Evolutionary conservation across 2,113 vertebrate genomes (phyloP), one percentile per base, ranked within the genome.

Genomic region (Saimiri boliviensis): DNA sequence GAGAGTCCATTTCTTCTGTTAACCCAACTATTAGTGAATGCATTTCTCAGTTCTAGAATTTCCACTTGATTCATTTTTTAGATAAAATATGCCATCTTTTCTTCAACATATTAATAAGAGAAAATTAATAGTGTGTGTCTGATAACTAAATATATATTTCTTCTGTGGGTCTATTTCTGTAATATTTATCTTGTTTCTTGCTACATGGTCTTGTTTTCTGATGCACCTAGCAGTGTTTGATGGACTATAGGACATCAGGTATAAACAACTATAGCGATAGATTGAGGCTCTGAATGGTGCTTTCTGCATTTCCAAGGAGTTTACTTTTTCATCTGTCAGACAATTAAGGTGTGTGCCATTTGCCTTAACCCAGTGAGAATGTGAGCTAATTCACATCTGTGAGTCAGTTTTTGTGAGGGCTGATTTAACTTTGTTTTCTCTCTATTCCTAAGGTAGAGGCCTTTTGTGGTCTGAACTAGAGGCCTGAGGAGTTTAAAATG

Each of bases 351-450:
- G 42, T 42, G 54, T n/a, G 27, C 19, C 47, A 74, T 20, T 81
- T 25, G 70, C 13, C 23, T 81, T 84, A 89, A 86, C 52, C 42
- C 17, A 58, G 23, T 92, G 73, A 80, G 40, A 2, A 42, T 40
- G 1, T 84, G 58, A 91, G 40, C 25, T 79, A 79, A 92, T 93
- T 83, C 63, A 49, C 49, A 79, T 83, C 25, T 96, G 21, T 37
- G 27, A 54, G 83, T 74, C 45, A 79, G 40, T 80, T 27, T 96
- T 96, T 92, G 30, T 58, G 66, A 89, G 81, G 30, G 11, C 6
- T 89, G 13, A 74, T 89, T 49, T 82, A 76, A 92, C 93, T 91
- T 94, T 86, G 56, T 16, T 87, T 96, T 91, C 19, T 58, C 19
- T 93, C 25, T 81, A 0, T 94, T 89, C 16, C 52, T 58, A 49